Evolutionary conservation across 1,140 invertebrate species (phyloP).

Genomic region (Drosophila saltans): DNA sequence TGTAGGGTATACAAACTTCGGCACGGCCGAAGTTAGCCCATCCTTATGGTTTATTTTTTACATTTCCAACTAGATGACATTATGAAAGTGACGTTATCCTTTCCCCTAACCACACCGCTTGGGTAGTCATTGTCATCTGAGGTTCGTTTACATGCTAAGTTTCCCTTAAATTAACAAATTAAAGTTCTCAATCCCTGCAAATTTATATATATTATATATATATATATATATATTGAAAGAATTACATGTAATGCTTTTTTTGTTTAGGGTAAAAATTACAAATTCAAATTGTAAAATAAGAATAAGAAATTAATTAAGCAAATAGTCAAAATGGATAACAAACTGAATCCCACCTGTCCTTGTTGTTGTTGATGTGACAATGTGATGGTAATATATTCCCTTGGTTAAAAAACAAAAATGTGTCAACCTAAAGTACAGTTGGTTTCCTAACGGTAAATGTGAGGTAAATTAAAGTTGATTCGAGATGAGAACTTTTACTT

Average conservation of each 20-base stretch:
- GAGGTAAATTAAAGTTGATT: conserved; percentile 50
- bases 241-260: neutral
- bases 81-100: too few relatives aligned
- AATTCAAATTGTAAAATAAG: neutral
- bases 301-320: conserved; percentile 7
- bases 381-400: conserved; percentile 1
- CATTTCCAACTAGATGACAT: too few relatives aligned
- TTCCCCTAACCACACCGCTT: too few relatives aligned
- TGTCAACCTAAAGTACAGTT: conserved; percentile 31
- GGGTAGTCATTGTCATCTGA: too few relatives aligned
- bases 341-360: neutral
- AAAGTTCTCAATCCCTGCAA: too few relatives aligned
- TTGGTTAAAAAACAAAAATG: conserved; percentile 7
- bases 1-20: too few relatives aligned
- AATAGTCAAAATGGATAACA: conserved; percentile 8
- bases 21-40: too few relatives aligned
- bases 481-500: conserved; percentile 40
- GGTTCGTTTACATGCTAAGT: too few relatives aligned
- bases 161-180: too few relatives aligned
- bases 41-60: too few relatives aligned
- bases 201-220: too few relatives aligned
- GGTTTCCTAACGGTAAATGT: conserved; percentile 14
- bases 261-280: neutral
- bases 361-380: neutral
- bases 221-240: too few relatives aligned